A percentile compares a stretch with the other conserved stretches of the same genome.
Conservation (phyloP, 1,140 invertebrate species). For the Trichomalopsis sarcophagae region DNA sequence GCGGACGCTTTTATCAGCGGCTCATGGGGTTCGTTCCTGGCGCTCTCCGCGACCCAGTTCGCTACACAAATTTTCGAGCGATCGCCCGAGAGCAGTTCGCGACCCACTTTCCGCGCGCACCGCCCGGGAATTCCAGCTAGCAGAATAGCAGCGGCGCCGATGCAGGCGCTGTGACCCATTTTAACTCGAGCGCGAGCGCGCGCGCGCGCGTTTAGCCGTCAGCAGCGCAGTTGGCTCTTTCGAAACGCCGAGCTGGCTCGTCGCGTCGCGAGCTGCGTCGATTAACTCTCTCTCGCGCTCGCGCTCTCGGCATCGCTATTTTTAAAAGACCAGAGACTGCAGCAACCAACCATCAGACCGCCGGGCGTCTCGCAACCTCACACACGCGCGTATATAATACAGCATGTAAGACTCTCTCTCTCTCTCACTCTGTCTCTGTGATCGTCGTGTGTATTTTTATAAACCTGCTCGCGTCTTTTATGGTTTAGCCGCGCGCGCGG, state of each 20-base stretch:
- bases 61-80: no score
- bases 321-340: constrained; percentile 25
- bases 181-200: constrained; percentile 3
- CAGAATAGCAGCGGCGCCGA: constrained; percentile 15
- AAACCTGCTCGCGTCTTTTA: neutral
- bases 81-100: constrained; percentile 33
- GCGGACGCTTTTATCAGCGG: no score
- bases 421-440: neutral
- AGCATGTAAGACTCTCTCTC: neutral
- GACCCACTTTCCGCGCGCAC: constrained; percentile 57
- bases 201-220: neutral
- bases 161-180: constrained; percentile 36
- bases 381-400: neutral
- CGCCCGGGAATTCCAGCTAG: constrained; percentile 56
- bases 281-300: constrained; percentile 29
- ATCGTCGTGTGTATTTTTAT: neutral
- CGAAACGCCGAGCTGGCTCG: constrained; percentile 25
- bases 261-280: constrained; percentile 33
- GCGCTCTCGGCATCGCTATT: constrained; percentile 50
- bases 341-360: neutral
- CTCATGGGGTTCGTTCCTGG: neutral
- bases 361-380: neutral
- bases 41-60: constrained; percentile 49
- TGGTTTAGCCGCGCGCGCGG: no score
- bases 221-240: constrained; percentile 29